phyloP scores from a whole-genome alignment of 2,113 vertebrate genomes.

The Rhinopomastus cyanomelas region DNA sequence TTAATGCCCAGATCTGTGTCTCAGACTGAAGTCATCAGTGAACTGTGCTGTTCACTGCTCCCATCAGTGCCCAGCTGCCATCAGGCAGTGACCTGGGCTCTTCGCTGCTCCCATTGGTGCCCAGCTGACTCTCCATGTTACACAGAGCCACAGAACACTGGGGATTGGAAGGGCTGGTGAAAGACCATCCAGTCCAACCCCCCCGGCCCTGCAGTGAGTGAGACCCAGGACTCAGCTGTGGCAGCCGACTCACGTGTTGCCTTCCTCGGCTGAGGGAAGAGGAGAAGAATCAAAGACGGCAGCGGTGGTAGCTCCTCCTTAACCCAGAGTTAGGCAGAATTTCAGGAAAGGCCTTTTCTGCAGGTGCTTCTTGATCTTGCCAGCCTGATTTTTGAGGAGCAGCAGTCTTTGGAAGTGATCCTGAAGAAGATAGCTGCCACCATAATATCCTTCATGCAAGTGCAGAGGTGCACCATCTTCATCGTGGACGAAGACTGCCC shows the following conservation, averaged over 20 bases:
- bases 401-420: constrained; percentile 92
- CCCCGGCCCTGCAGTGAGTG: neutral
- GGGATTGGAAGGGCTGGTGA: too few species aligned
- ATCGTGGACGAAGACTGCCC: constrained; percentile 88
- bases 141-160: too few species aligned
- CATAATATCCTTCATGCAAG: constrained; percentile 97
- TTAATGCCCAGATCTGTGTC: neutral
- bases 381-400: constrained; percentile 96
- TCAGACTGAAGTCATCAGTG: neutral
- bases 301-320: neutral
- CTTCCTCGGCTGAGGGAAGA: neutral
- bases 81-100: neutral
- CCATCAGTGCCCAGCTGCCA: neutral
- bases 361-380: constrained; percentile 95
- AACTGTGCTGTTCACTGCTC: neutral
- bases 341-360: neutral
- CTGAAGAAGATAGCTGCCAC: constrained; percentile 94
- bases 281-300: neutral
- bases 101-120: neutral
- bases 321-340: neutral
- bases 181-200: too few species aligned
- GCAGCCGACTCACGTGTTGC: neutral
- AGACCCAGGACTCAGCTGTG: neutral
- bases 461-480: constrained; percentile 93
- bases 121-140: neutral